A percentile compares a stretch with the other conserved stretches of the same genome.
Conservation (phyloP, 2,113 vertebrate genomes). For the Megaceryle maxima region DNA sequence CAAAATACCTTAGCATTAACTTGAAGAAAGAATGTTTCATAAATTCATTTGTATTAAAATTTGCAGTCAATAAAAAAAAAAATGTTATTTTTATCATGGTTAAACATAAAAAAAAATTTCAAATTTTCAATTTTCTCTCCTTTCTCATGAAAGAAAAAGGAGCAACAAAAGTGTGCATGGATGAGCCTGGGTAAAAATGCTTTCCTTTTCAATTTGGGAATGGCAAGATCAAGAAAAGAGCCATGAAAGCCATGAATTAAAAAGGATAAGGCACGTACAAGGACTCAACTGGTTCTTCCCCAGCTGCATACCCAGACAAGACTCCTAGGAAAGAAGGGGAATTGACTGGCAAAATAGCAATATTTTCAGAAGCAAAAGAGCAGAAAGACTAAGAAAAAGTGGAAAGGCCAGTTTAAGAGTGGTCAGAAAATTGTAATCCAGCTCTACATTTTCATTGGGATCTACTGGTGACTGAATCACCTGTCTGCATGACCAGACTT, state of each 20-base stretch:
- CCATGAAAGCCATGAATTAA: background rate
- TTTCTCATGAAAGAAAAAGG: background rate
- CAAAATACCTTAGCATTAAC: background rate
- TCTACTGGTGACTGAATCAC: background rate
- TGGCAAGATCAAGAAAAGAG: background rate
- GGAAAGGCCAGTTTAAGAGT: background rate
- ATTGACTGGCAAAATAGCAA: background rate
- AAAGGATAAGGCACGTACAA: background rate
- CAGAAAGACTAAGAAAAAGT: background rate
- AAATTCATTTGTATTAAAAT: background rate
- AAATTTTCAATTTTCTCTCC: background rate
- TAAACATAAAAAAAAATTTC: background rate
- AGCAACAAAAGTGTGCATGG: accelerated
- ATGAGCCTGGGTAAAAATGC: accelerated
- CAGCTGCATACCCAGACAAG: background rate
- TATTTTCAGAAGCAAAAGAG: background rate
- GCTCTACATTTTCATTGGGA: background rate
- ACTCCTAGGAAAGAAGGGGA: background rate
- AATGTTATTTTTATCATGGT: accelerated
- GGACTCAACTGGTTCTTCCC: background rate
- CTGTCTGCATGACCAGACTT: background rate
- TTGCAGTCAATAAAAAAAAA: background rate
- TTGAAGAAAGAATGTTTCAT: background rate
- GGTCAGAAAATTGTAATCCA: background rate
- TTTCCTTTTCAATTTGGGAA: background rate